Base-by-base conservation (phyloP, 64 coral and sea anemone genomes). In the Cladopsammia gracilis region DNA sequence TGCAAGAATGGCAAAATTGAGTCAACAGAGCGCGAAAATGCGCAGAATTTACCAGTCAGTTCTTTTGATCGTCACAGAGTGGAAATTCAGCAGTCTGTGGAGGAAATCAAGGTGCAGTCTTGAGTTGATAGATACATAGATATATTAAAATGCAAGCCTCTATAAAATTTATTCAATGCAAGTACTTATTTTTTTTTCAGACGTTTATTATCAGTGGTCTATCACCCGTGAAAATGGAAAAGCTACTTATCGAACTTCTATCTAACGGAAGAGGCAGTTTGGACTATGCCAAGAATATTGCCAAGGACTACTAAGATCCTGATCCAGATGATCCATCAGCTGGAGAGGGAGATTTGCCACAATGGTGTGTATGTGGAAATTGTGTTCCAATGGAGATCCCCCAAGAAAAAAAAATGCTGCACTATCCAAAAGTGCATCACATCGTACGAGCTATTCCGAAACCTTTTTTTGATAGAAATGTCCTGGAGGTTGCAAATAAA, bases 61-160 rank as follows among this genome's bases (percentile, higher is more conserved):
- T 62, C 89, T 68, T 90, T 90, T 66, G 74, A 90, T 26, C 56
- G 62, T 45, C 88, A 90, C 44, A 74, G 64, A 13, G 75, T 44
- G 24, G 88, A 90, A 47, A 67, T 90, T 70, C 75, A 79, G 75
- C 75, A 80, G 75, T 70, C 75, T 50, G 75, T 51, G 8, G 62
- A 90, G 75, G 88, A 90, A 62, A 79, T 90, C 13, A 90, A 90
- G 76, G 75, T n/a, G n/a, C n/a, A n/a, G n/a, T n/a, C n/a, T n/a
- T n/a, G n/a, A n/a, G n/a, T n/a, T n/a, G n/a, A n/a, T n/a, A n/a
- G n/a, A n/a, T n/a, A n/a, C n/a, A n/a, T n/a, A n/a, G n/a, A n/a
- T n/a, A n/a, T n/a, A n/a, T n/a, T n/a, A n/a, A n/a, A n/a, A n/a
- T n/a, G n/a, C n/a, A n/a, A n/a, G n/a, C n/a, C n/a, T n/a, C n/a